Percentiles rank a stretch among this genome's conserved stretches.
phyloP scores from a whole-genome alignment of 1,140 invertebrate genomes.

The Leptinotarsa undecemlineata region DNA sequence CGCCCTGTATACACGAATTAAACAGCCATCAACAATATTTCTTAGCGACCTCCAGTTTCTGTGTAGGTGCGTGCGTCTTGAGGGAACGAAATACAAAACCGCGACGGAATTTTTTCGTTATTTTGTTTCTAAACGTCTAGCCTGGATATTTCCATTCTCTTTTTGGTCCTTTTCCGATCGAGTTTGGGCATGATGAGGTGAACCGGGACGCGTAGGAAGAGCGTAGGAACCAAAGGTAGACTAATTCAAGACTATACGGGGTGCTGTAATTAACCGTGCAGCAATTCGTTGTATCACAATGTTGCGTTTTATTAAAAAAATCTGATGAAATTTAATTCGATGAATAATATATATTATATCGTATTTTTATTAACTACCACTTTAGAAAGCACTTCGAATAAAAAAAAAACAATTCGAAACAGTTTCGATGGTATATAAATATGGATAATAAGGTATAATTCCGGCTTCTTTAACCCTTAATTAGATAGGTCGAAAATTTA shows the following conservation, averaged over 20 bases:
- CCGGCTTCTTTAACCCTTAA: no score
- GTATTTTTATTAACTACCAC: no score
- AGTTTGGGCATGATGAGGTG: background rate
- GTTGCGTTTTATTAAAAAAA: no score
- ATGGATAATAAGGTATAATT: no score
- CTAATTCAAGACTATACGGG: constrained; percentile 1
- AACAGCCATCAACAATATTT: constrained; percentile 3
- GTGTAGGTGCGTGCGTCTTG: background rate
- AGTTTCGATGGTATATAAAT: no score
- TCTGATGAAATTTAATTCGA: no score
- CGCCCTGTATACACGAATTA: background rate
- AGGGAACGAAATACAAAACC: background rate
- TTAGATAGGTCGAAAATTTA: no score
- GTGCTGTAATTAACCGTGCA: background rate
- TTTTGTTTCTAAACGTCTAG: constrained; percentile 3
- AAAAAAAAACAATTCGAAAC: no score
- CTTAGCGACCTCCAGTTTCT: background rate
- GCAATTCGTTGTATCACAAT: no score
- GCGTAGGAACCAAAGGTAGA: constrained; percentile 7
- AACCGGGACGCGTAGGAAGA: constrained; percentile 1
- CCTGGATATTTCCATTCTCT: background rate
- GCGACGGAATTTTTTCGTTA: background rate
- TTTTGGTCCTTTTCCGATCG: background rate
- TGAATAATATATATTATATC: no score
- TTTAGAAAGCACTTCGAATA: no score